Percentiles rank a stretch among this genome's conserved stretches.
Conservation (phyloP, 2,113 vertebrate genomes). For the Nothoprocta perdicaria region DNA sequence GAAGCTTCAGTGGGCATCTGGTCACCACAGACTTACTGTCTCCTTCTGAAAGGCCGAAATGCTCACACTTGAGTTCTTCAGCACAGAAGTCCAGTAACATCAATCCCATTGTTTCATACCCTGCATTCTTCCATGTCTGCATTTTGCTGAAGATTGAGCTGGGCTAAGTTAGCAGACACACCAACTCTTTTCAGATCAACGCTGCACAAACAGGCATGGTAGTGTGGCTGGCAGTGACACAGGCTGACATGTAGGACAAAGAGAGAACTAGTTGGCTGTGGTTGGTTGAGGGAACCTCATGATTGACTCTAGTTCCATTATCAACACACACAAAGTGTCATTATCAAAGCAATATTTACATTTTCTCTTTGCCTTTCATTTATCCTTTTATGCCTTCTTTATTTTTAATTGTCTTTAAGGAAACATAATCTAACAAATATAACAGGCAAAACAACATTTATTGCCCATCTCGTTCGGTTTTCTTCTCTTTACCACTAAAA, state of each 20-base stretch:
- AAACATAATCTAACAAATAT: background rate
- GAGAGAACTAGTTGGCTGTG: background rate
- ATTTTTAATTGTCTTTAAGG: background rate
- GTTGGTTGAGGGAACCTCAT: background rate
- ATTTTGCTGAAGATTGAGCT: no score
- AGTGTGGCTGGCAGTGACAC: no score
- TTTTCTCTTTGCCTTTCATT: background rate
- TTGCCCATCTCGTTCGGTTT: background rate
- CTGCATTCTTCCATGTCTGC: no score
- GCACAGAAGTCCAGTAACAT: background rate
- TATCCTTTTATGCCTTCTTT: background rate
- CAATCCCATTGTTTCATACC: background rate
- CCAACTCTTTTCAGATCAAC: no score
- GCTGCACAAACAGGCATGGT: no score
- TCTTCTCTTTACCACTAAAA: background rate
- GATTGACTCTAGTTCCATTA: no score
- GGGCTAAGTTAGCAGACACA: no score
- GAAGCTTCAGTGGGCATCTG: background rate
- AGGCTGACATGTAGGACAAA: no score
- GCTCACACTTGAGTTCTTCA: background rate
- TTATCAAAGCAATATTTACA: background rate
- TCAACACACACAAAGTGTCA: accelerated
- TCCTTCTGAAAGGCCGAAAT: background rate
- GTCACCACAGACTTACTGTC: accelerated
- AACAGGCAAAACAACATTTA: background rate